Conservation (phyloP, 2,113 vertebrate species). For the Protobothrops flavoviridis region DNA sequence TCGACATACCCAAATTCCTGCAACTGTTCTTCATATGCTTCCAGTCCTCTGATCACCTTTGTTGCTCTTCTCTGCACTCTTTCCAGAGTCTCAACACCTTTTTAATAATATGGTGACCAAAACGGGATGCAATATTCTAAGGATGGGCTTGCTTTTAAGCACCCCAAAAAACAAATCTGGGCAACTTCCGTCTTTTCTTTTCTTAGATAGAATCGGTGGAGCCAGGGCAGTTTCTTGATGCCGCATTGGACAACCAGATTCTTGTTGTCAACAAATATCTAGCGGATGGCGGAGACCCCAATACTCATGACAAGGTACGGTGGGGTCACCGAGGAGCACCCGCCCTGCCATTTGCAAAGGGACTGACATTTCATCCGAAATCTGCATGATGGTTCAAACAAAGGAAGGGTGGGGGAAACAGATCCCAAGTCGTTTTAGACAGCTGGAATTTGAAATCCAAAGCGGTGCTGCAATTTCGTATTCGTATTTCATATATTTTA, state of each 20-base stretch:
- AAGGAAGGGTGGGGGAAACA: too few species aligned
- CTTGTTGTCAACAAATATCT: constrained; percentile 77
- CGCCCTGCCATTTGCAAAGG: neutral
- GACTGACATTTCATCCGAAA: neutral
- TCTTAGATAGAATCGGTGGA: constrained; percentile 71
- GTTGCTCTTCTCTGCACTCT: too few species aligned
- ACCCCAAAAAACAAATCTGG: neutral
- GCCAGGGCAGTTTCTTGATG: constrained; percentile 70
- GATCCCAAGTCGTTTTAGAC: too few species aligned
- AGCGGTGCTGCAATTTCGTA: neutral
- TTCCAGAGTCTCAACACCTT: too few species aligned
- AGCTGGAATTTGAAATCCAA: neutral
- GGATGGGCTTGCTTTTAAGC: too few species aligned
- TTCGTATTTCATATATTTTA: neutral
- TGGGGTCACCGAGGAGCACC: too few species aligned
- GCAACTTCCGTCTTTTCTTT: neutral
- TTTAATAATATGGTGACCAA: too few species aligned
- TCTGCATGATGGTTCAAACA: neutral
- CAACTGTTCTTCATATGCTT: too few species aligned
- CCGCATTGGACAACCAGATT: constrained; percentile 76
- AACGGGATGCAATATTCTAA: too few species aligned
- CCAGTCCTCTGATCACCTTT: too few species aligned
- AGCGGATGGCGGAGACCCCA: constrained; percentile 72
- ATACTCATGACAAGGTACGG: constrained; percentile 71
- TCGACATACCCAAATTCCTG: too few species aligned